A percentile compares a stretch with the other conserved stretches of the same genome.
These are phyloP conservation scores for Halocaridina rubra DNA, from an alignment of 2,888 invertebrate genomes.

Conservation along the genomic window DNA sequence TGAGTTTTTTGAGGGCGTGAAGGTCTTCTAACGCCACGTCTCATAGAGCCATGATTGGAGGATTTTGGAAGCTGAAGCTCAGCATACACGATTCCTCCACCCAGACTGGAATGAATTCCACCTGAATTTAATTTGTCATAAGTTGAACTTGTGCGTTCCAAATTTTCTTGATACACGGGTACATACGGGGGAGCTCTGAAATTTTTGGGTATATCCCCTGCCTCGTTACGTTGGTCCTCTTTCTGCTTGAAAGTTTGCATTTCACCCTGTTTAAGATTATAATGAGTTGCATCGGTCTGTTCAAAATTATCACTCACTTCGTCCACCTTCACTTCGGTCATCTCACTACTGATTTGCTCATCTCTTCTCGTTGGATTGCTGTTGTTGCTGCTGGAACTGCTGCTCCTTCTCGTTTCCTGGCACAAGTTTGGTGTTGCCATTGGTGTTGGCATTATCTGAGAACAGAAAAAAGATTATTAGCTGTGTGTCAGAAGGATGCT, in stretches of 20 bases:
- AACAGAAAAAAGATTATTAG: neutral
- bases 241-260: slow-evolving; percentile 36
- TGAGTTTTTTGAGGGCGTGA: slow-evolving; percentile 27
- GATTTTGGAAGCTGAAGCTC: slow-evolving; percentile 68
- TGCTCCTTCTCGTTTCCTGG: slow-evolving; percentile 41
- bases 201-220: slow-evolving; percentile 9
- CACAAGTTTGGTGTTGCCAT: slow-evolving; percentile 47
- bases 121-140: neutral
- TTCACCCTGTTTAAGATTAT: slow-evolving; percentile 9
- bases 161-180: slow-evolving; percentile 30
- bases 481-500: too few relatives aligned
- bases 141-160: slow-evolving; percentile 4
- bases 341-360: slow-evolving; percentile 14
- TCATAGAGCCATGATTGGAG: slow-evolving; percentile 67
- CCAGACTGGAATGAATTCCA: slow-evolving; percentile 11
- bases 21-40: slow-evolving; percentile 7
- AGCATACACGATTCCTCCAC: slow-evolving; percentile 66
- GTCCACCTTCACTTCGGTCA: slow-evolving; percentile 16
- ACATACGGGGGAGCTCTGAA: slow-evolving; percentile 33
- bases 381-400: slow-evolving; percentile 31
- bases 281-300: neutral
- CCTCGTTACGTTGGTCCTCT: slow-evolving; percentile 16
- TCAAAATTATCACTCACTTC: slow-evolving; percentile 3
- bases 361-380: slow-evolving; percentile 41
- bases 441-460: slow-evolving; percentile 53